Evolutionary conservation across 2,797 vertebrate genomes (phyloP).

Genomic region (Darevskia mixta): DNA sequence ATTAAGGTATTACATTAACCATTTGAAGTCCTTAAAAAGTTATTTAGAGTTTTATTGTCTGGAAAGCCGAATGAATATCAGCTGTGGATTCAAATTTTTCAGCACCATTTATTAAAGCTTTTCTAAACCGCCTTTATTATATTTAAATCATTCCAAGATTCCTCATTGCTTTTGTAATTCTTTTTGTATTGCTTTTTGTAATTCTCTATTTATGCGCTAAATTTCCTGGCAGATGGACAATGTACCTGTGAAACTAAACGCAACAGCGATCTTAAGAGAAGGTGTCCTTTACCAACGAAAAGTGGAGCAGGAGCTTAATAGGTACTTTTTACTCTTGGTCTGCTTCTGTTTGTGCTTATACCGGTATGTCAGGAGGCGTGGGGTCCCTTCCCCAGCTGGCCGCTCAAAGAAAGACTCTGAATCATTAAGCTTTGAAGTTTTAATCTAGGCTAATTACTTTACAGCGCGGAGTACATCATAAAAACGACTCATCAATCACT

Average conservation of each 20-base stretch:
- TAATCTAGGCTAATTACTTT: too few relatives aligned
- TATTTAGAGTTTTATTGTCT: conserved; percentile 67
- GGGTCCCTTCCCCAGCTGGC: too few relatives aligned
- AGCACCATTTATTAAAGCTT: conserved; percentile 61
- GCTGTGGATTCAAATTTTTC: conserved; percentile 64
- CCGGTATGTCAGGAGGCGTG: too few relatives aligned
- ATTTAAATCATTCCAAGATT: conserved; percentile 64
- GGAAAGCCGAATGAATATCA: conserved; percentile 56
- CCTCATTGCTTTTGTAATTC: conserved; percentile 56
- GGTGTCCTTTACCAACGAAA: conserved; percentile 85
- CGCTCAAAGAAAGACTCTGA: too few relatives aligned
- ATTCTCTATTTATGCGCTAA: conserved; percentile 39
- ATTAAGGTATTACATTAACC: conserved; percentile 60
- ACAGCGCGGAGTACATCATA: too few relatives aligned
- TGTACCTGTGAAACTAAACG: conserved; percentile 88
- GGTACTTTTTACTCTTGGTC: conserved; percentile 72
- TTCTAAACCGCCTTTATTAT: conserved; percentile 19
- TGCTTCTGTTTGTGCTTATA: background rate
- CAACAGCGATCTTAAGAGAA: conserved; percentile 88
- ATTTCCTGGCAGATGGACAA: conserved; percentile 76
- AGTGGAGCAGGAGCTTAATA: conserved; percentile 86
- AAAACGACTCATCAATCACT: too few relatives aligned
- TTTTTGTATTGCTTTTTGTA: conserved; percentile 46
- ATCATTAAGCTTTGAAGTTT: too few relatives aligned
- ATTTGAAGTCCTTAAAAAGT: conserved; percentile 64